A percentile compares a stretch with the other conserved stretches of the same genome.
Evolutionary conservation across 1,140 invertebrate genomes (phyloP).

Genomic region (Scaptomyza hsui): DNA sequence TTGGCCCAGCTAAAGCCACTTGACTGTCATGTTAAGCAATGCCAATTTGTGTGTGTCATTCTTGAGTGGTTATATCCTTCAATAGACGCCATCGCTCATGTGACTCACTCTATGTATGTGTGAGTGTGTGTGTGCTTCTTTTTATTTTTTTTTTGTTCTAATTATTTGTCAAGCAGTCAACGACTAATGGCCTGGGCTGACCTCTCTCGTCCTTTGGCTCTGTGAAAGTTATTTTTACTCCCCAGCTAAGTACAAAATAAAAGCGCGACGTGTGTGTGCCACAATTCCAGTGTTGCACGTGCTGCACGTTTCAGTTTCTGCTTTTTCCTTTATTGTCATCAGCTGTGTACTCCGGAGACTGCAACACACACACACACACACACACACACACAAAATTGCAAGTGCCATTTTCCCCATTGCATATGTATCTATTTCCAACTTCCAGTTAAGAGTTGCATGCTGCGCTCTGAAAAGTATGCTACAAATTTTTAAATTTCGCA

Average conservation of each 20-base stretch:
- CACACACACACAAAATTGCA: conserved; percentile 4
- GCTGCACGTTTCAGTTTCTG: conserved; percentile 27
- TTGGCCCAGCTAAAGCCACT: conserved; percentile 58
- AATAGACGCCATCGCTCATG: conserved; percentile 68
- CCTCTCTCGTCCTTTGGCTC: conserved; percentile 19
- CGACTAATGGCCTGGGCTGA: conserved; percentile 72
- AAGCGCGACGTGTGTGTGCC: conserved; percentile 60
- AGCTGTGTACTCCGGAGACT: conserved; percentile 22
- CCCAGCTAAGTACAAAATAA: conserved; percentile 69
- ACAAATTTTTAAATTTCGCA: conserved; percentile 79
- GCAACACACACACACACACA: neutral
- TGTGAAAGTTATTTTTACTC: conserved; percentile 24
- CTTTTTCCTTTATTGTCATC: conserved; percentile 33
- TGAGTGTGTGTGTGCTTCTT: too few species aligned
- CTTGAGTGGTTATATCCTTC: conserved; percentile 52
- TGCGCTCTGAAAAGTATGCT: conserved; percentile 60
- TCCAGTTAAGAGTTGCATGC: conserved; percentile 27
- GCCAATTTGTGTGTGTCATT: conserved; percentile 70
- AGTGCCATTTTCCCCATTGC: neutral
- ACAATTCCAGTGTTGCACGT: conserved; percentile 42
- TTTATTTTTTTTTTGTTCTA: conserved; percentile 65
- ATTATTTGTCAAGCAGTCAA: conserved; percentile 76
- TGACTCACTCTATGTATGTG: conserved; percentile 23
- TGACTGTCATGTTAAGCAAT: conserved; percentile 74
- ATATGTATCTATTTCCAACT: conserved; percentile 59